Percentiles rank a stretch among this genome's conserved stretches.
Evolutionary conservation across 1,140 invertebrate genomes (phyloP).

Genomic region (Microplitis mediator): DNA sequence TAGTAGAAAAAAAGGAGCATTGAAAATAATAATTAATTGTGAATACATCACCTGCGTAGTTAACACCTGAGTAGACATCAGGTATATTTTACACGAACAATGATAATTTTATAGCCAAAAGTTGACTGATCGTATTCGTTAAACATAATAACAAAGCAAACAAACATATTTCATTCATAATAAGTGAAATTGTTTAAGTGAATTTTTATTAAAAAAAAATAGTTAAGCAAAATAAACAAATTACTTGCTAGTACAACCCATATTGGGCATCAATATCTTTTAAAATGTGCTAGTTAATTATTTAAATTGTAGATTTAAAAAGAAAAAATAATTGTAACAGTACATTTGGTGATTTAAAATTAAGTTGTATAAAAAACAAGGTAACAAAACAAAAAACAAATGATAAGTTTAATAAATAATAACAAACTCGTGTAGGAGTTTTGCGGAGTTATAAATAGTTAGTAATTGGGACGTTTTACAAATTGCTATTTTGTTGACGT

Average conservation of each 20-base stretch:
- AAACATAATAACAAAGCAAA: constrained; percentile 3
- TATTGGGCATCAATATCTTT: constrained; percentile 26
- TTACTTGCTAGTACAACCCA: constrained; percentile 22
- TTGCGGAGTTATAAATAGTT: neutral
- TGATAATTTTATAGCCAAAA: neutral
- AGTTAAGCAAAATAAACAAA: neutral
- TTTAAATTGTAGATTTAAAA: constrained; percentile 15
- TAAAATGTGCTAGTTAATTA: constrained; percentile 13
- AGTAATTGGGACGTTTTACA: neutral
- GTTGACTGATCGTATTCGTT: neutral
- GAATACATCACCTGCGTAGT: too few species aligned
- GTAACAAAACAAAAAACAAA: neutral
- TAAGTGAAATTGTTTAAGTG: neutral
- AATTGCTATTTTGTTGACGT: constrained; percentile 16
- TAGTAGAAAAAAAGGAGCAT: neutral
- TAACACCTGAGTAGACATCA: too few species aligned
- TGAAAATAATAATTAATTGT: neutral
- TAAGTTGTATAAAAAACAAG: neutral
- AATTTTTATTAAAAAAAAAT: neutral
- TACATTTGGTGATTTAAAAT: constrained; percentile 4
- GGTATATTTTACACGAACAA: neutral
- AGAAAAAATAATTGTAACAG: constrained; percentile 3
- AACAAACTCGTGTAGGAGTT: neutral
- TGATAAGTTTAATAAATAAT: neutral
- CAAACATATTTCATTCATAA: neutral